Base-by-base conservation (phyloP, 2,113 vertebrate species). In the Lipotes vexillifer region DNA sequence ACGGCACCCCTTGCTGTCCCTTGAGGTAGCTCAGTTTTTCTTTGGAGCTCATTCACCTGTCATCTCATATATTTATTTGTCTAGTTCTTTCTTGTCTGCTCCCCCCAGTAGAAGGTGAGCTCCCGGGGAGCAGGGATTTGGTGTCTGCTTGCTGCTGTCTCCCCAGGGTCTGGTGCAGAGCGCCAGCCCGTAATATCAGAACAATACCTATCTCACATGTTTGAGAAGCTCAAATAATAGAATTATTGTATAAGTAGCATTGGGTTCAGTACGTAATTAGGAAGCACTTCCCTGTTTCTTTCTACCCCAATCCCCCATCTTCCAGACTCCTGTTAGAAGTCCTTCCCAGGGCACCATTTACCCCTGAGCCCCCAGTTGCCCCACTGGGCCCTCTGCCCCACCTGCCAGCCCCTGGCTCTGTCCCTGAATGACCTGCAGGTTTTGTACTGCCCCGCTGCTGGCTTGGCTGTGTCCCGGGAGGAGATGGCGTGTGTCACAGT, bases 381-480 rank as follows among this genome's bases (percentile, higher is more conserved):
- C 38, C n/a, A 6, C 23, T 0, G 55, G 59, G 29, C n/a, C 63
- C 11, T 63, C 74, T 14, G 2, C 27, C 57, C 49, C 52, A 3
- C 44, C 49, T 12, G 3, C 29, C 14, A 8, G 23, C 15, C 23
- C 49, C n/a, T 2, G 25, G 61, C 66, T 71, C 46, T 55, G 65
- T 11, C 29, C 49, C 18, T 5, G 2, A 6, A 38, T 75, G 23
- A 21, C 44, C 65, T 75, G 8, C 8, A 12, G 0, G 6, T 9
- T 49, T 6, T 1, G 0, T 2, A 4, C 9, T 2, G 0, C 6
- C n/a, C 46, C 0, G 1, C 6, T 13, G 20, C 55, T 18, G 65
- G 41, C n/a, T 23, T 59, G 33, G 65, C 41, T 63, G 27, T 44
- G 44, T 74, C 49, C 55, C 18, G 4, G 5, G 36, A 44, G 12